Evolutionary conservation across 1,140 invertebrate genomes (phyloP).

Genomic region (Leptinotarsa texana): DNA sequence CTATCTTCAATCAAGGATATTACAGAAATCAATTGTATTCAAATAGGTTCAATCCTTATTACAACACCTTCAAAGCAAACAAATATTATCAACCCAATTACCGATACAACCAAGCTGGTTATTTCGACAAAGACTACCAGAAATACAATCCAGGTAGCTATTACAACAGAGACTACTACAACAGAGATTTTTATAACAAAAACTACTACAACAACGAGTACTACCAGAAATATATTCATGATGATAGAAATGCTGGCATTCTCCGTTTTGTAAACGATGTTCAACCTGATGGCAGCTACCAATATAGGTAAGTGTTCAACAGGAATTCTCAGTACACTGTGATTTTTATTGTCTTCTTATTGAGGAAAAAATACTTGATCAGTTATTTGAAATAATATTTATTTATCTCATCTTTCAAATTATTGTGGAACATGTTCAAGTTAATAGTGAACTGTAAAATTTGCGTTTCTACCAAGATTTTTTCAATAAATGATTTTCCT

Average conservation of each 20-base stretch:
- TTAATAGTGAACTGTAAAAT: too few relatives aligned
- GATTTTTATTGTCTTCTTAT: too few relatives aligned
- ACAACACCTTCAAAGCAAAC: background rate
- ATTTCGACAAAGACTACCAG: conserved; percentile 8
- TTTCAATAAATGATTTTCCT: too few relatives aligned
- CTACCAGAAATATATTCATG: conserved; percentile 13
- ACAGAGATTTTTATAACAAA: background rate
- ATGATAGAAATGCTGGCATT: conserved; percentile 18
- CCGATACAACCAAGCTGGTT: background rate
- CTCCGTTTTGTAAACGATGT: conserved; percentile 18
- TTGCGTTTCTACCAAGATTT: too few relatives aligned
- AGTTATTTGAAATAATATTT: too few relatives aligned
- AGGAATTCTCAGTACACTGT: too few relatives aligned
- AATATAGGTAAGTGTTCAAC: conserved; percentile 16
- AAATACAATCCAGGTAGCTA: background rate
- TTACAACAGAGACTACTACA: background rate
- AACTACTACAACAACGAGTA: background rate
- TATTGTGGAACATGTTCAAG: too few relatives aligned
- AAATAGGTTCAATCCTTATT: background rate
- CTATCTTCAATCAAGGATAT: background rate
- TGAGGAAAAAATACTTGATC: too few relatives aligned
- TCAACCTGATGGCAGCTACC: conserved; percentile 26
- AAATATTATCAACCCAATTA: background rate
- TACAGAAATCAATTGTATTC: background rate
- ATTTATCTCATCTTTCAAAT: too few relatives aligned